Percentiles rank a stretch among this genome's conserved stretches.
Evolutionary conservation across 2,113 vertebrate genomes (phyloP).

Genomic region (Sclerurus mexicanus): DNA sequence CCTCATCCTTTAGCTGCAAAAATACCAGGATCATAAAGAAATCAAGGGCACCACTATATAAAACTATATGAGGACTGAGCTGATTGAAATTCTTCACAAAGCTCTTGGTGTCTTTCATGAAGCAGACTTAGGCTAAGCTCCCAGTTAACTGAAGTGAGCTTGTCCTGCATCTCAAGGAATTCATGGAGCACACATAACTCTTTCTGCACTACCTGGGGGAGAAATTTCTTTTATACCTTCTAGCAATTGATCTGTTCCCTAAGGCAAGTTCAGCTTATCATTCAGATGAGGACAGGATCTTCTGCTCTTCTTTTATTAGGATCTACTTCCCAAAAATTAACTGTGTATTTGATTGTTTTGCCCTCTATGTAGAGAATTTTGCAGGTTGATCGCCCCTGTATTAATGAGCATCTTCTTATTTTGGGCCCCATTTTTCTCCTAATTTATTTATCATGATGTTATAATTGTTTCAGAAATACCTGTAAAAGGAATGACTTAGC

Average conservation of each 20-base stretch:
- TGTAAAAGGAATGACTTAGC: neutral
- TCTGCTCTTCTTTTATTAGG: neutral
- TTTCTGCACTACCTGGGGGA: neutral
- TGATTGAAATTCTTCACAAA: conserved; percentile 15
- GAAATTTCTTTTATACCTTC: neutral
- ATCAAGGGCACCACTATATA: neutral
- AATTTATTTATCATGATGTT: neutral
- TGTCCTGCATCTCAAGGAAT: neutral
- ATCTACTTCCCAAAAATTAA: neutral
- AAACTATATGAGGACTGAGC: neutral
- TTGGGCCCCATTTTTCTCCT: neutral
- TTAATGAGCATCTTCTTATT: neutral
- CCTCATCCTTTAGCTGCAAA: neutral
- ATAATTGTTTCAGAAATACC: neutral
- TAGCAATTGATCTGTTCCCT: neutral
- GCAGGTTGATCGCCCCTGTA: neutral
- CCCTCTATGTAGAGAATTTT: neutral
- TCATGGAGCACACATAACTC: neutral
- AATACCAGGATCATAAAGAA: conserved; percentile 30
- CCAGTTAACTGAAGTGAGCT: neutral
- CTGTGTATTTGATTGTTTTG: neutral
- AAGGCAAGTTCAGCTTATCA: neutral
- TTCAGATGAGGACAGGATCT: neutral
- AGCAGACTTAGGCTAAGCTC: neutral
- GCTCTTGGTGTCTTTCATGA: neutral